phyloP scores from a whole-genome alignment of 2,888 invertebrate species.

The Aproaerema taeniolella region DNA sequence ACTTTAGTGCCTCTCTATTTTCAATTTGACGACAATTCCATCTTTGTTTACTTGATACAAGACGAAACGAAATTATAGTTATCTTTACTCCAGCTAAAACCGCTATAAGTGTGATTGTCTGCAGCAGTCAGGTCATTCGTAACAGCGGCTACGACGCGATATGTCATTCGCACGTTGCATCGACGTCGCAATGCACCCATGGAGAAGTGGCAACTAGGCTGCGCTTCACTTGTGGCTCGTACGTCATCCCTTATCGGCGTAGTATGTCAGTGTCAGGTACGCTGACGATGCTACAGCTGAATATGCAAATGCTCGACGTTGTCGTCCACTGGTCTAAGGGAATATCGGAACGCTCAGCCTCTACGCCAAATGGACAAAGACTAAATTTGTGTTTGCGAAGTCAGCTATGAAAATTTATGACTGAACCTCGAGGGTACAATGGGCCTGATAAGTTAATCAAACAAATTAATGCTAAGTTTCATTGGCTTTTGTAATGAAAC shows the following conservation, averaged over 20 bases:
- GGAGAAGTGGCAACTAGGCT: conserved; percentile 18
- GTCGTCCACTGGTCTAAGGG: conserved; percentile 15
- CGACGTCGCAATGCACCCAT: conserved; percentile 50
- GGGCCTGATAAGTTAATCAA: too few relatives aligned
- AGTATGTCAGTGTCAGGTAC: conserved; percentile 55
- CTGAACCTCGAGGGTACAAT: too few relatives aligned
- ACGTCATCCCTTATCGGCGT: conserved; percentile 62
- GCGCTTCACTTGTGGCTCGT: conserved; percentile 32
- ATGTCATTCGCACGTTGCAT: conserved; percentile 38
- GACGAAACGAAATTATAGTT: too few relatives aligned
- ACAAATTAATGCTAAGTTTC: too few relatives aligned
- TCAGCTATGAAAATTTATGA: not conserved
- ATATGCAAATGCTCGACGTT: conserved; percentile 32
- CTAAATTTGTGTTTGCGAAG: conserved; percentile 11
- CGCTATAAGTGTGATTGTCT: too few relatives aligned
- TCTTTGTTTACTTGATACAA: too few relatives aligned
- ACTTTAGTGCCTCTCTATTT: too few relatives aligned
- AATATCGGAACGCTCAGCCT: conserved; percentile 11
- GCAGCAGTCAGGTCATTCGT: conserved; percentile 8
- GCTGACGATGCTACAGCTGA: conserved; percentile 29
- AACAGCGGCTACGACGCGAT: conserved; percentile 22
- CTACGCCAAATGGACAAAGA: conserved; percentile 11
- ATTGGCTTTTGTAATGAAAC: too few relatives aligned
- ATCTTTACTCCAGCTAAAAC: too few relatives aligned
- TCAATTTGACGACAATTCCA: too few relatives aligned